Evolutionary conservation across 2,113 vertebrate species (phyloP), one percentile per base, ranked within the genome.

Genomic region (Callipepla californica): DNA sequence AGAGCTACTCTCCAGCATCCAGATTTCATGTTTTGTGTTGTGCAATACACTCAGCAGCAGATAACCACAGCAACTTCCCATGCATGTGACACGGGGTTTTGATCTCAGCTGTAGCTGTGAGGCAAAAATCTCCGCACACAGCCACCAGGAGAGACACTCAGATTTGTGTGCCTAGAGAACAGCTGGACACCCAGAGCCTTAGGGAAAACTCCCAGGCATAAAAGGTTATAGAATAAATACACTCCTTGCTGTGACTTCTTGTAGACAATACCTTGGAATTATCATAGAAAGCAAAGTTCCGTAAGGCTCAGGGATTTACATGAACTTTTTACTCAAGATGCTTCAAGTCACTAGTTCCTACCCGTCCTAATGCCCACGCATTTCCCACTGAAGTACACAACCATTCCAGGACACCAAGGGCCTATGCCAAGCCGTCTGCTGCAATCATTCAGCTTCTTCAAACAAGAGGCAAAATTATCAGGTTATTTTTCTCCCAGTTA

Each of bases 1-100:
- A 66, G 67, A 42, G 84, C 58, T 92, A 90, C 75, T 85, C 89
- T 84, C 84, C n/a, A 87, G 68, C 66, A 76, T 94, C 32, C 72
- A 93, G 16, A 68, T 75, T 95, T 89, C 63, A 90, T 72, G 40
- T 3, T 77, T 69, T 66, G 47, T 75, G 45, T 80, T 92, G 88
- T 51, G 74, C 82, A 84, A 89, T 83, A 87, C 63, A 85, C 85
- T 94, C 65, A 55, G 48, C 11, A 75, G 44, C 47, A 51, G 34
- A 88, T 91, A 95, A 86, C 36, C 87, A 81, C 65, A 34, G 42
- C 15, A 25, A 80, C 53, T 84, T 34, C 44, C 63, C 57, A 19
- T 8, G 50, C 78, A 38, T 51, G 25, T 62, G 73, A 82, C 38
- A 59, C 0, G 2, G 11, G 6, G 21, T 79, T 91, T 84, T 85